phyloP scores from a whole-genome alignment of 2,888 invertebrate species.

The Uloborus plumipes region DNA sequence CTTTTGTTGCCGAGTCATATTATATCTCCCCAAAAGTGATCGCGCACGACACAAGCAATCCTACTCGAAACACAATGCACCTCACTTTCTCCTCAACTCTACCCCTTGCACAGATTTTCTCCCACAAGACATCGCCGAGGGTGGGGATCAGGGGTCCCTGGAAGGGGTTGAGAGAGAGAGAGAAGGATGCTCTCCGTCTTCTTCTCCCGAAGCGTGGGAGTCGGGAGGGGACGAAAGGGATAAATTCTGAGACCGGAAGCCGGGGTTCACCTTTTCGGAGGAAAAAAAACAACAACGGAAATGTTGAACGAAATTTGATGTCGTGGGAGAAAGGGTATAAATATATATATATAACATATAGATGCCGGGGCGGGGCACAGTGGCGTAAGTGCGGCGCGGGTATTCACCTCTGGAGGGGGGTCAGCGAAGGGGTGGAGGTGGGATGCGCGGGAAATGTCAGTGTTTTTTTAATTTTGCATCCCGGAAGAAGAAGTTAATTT shows the following conservation, averaged over 20 bases:
- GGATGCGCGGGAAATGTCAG: too few relatives aligned
- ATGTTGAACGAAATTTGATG: slow-evolving; percentile 61
- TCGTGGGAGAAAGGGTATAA: slow-evolving; percentile 61
- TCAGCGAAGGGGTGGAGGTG: too few relatives aligned
- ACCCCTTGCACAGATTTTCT: not conserved
- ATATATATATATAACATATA: slow-evolving; percentile 51
- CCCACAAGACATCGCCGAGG: slow-evolving; percentile 6
- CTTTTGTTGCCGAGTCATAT: not conserved
- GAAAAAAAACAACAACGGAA: slow-evolving; percentile 60
- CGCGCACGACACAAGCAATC: not conserved
- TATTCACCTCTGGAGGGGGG: slow-evolving; percentile 15
- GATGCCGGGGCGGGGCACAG: slow-evolving; percentile 5
- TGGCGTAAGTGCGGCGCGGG: slow-evolving; percentile 25
- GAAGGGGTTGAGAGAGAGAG: slow-evolving; percentile 48
- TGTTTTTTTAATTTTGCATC: too few relatives aligned
- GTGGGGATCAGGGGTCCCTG: slow-evolving; percentile 26
- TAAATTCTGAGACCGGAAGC: slow-evolving; percentile 47
- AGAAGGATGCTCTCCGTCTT: slow-evolving; percentile 1
- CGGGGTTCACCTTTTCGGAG: slow-evolving; percentile 24
- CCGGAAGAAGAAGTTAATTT: too few relatives aligned
- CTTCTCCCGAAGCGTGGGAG: slow-evolving; percentile 52
- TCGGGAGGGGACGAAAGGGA: slow-evolving; percentile 54
- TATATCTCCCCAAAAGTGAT: not conserved
- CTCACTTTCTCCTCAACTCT: not conserved
- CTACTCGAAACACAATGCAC: slow-evolving; percentile 6